Evolutionary conservation across 2,888 invertebrate species (phyloP).

Genomic region (Leucophenga maculata): DNA sequence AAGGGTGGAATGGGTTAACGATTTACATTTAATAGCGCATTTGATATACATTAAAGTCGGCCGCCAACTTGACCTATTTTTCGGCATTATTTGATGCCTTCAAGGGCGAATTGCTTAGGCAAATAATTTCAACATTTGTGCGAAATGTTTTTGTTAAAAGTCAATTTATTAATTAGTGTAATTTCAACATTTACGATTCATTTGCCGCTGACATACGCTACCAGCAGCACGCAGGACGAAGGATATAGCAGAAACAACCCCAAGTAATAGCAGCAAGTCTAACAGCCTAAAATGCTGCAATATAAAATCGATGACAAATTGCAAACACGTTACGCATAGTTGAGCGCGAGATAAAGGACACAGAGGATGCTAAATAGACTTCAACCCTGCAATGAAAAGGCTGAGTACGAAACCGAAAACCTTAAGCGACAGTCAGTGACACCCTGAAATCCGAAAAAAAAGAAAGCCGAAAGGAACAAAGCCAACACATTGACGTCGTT

Average conservation of each 20-base stretch:
- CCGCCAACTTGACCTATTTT: not conserved
- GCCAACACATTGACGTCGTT: conserved; percentile 53
- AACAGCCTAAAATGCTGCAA: conserved; percentile 62
- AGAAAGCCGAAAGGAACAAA: conserved; percentile 42
- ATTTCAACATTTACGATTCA: conserved; percentile 63
- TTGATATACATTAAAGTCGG: too few species aligned
- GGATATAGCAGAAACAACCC: conserved; percentile 23
- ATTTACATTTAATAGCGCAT: too few species aligned
- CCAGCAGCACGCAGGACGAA: conserved; percentile 30
- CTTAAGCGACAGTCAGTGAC: conserved; percentile 19
- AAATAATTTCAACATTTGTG: conserved; percentile 59
- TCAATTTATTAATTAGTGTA: conserved; percentile 70
- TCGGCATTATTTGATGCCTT: too few species aligned
- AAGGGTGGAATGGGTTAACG: not conserved
- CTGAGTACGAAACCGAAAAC: not conserved
- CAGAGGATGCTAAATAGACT: conserved; percentile 60
- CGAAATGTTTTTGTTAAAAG: conserved; percentile 58
- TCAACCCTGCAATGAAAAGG: conserved; percentile 20
- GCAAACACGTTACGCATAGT: conserved; percentile 73
- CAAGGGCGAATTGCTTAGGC: not conserved
- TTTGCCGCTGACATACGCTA: conserved; percentile 46
- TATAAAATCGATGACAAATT: conserved; percentile 72
- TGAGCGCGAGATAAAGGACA: conserved; percentile 59
- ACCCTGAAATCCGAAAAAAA: conserved; percentile 38
- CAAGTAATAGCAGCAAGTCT: not conserved